These are phyloP conservation scores for Micronisus gabar DNA, from an alignment of 2,113 vertebrate species.

Conservation along the genomic window DNA sequence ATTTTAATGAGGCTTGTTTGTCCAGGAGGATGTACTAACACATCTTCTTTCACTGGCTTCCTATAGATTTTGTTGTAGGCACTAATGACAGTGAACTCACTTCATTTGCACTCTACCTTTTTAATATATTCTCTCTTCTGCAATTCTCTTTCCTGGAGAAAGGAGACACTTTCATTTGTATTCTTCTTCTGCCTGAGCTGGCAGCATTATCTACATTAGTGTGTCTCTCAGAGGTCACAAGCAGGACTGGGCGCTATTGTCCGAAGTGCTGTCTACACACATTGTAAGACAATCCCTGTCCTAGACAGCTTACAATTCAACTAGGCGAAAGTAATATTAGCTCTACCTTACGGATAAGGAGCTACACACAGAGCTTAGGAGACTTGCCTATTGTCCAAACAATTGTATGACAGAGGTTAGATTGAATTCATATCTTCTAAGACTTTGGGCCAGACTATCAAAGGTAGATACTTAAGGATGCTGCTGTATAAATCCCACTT, in stretches of 20 bases:
- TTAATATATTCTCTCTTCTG: neutral
- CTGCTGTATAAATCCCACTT: neutral
- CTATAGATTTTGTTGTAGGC: neutral
- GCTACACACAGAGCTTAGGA: neutral
- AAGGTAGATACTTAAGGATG: neutral
- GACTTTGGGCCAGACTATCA: neutral
- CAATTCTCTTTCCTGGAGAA: neutral
- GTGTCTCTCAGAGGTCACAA: neutral
- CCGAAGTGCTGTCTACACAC: neutral
- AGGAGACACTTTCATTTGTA: neutral
- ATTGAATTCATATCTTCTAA: neutral
- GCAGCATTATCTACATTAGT: neutral
- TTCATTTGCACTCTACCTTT: neutral
- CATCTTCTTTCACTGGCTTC: neutral
- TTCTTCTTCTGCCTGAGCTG: neutral
- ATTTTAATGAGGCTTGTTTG: neutral
- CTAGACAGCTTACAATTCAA: neutral
- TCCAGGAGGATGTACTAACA: neutral
- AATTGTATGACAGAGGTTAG: neutral
- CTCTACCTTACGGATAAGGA: neutral
- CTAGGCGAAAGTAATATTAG: neutral
- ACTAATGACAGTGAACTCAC: neutral
- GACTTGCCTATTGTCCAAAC: neutral
- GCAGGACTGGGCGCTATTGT: neutral
- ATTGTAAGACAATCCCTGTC: slow-evolving; percentile 28